Conservation (phyloP, 2,113 vertebrate species). For the Tangachromis dhanisi region DNA sequence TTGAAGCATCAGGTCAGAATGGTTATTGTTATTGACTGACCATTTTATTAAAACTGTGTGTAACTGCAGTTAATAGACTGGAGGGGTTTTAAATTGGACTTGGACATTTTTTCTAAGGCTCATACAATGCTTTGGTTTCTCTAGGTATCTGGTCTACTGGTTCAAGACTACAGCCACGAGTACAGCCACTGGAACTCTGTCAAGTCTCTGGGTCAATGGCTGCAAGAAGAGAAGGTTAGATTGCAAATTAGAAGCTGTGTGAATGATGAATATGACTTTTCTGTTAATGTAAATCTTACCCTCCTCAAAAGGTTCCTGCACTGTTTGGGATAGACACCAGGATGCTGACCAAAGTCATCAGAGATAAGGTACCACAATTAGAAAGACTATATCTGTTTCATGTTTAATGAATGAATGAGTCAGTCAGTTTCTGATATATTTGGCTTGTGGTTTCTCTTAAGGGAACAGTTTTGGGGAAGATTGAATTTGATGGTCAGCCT, state of each 20-base stretch:
- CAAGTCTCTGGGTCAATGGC: slow-evolving; percentile 84
- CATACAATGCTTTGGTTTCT: slow-evolving; percentile 20
- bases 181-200: slow-evolving; percentile 92
- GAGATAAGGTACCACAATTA: slow-evolving; percentile 78
- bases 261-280: neutral
- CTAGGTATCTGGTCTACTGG: slow-evolving; percentile 87
- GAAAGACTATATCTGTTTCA: neutral
- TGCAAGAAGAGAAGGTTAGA: slow-evolving; percentile 85
- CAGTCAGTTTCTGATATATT: neutral
- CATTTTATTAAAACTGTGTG: neutral
- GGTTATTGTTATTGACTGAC: neutral
- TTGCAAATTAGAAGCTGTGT: neutral
- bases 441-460: slow-evolving; percentile 35
- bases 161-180: slow-evolving; percentile 85
- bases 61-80: neutral
- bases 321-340: slow-evolving; percentile 92
- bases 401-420: neutral
- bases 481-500: slow-evolving; percentile 91
- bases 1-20: neutral
- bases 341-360: slow-evolving; percentile 90
- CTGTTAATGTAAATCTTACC: neutral
- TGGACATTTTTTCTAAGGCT: neutral
- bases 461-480: slow-evolving; percentile 91
- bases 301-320: slow-evolving; percentile 81
- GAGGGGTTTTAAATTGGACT: neutral